Evolutionary conservation across 2,888 invertebrate species (phyloP).

Genomic region (Spisula subtruncata): DNA sequence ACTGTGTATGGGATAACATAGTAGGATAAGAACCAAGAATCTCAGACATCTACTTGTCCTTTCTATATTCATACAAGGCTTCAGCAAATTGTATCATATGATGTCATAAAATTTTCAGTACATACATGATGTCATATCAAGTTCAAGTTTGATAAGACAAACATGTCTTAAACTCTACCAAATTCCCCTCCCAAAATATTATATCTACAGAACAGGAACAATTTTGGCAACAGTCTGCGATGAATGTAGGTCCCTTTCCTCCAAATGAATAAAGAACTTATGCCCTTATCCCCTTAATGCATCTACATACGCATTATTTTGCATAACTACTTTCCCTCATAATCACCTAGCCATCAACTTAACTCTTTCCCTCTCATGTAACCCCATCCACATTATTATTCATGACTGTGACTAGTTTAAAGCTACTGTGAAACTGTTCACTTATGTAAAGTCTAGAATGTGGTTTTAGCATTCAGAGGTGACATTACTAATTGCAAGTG

Average conservation of each 20-base stretch:
- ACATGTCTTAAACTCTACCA: neutral
- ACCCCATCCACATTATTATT: neutral
- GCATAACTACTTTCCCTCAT: neutral
- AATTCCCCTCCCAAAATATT: neutral
- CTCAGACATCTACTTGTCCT: neutral
- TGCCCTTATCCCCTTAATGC: too few relatives aligned
- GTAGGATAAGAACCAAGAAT: neutral
- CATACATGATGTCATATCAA: too few relatives aligned
- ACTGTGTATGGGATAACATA: conserved; percentile 6
- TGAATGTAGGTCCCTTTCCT: neutral
- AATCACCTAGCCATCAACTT: neutral
- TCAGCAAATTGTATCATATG: too few relatives aligned
- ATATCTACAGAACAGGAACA: neutral
- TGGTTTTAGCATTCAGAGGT: neutral
- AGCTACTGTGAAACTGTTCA: conserved; percentile 9
- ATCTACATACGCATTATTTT: too few relatives aligned
- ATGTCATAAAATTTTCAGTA: too few relatives aligned
- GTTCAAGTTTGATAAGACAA: too few relatives aligned
- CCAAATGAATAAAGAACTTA: neutral
- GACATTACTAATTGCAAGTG: neutral
- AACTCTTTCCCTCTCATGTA: neutral
- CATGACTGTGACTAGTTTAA: neutral
- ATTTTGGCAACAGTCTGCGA: neutral
- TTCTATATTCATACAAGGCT: too few relatives aligned
- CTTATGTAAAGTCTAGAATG: neutral